A percentile compares a stretch with the other conserved stretches of the same genome.
Evolutionary conservation across 2,797 vertebrate species (phyloP).

Genomic region (Acipenser ruthenus): DNA sequence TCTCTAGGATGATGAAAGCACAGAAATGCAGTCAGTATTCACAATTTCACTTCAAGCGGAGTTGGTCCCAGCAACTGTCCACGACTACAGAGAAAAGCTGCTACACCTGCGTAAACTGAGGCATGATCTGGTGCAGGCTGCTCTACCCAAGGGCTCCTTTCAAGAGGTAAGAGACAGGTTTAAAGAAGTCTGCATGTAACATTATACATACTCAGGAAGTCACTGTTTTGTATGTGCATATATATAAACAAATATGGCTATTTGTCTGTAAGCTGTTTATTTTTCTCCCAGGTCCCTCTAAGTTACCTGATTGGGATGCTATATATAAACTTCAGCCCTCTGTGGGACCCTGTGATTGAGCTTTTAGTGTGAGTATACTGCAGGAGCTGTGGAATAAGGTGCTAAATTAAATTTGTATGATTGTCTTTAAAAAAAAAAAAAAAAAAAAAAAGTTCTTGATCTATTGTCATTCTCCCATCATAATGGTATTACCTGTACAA

Average conservation of each 20-base stretch:
- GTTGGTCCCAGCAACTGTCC: conserved; percentile 83
- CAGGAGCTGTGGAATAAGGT: not conserved
- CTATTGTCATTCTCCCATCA: not conserved
- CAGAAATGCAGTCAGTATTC: conserved; percentile 66
- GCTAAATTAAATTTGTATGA: no score
- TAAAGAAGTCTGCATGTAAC: not conserved
- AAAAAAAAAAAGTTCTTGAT: not conserved
- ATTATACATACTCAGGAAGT: no score
- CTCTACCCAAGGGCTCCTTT: conserved; percentile 61
- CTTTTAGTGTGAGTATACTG: conserved; percentile 74
- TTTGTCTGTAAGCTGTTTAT: not conserved
- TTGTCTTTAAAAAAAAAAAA: not conserved
- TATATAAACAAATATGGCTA: not conserved
- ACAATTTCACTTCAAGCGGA: conserved; percentile 78
- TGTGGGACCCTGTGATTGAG: conserved; percentile 90
- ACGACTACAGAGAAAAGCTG: conserved; percentile 90
- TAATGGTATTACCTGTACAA: not conserved
- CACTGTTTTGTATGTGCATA: not conserved
- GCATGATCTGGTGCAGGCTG: conserved; percentile 70
- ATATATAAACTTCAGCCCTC: conserved; percentile 84
- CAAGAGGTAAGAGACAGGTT: conserved; percentile 64
- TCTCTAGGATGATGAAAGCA: conserved; percentile 58
- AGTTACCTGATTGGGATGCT: conserved; percentile 90
- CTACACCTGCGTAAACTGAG: conserved; percentile 85
- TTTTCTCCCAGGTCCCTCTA: conserved; percentile 72